A percentile compares a stretch with the other conserved stretches of the same genome.
These are phyloP conservation scores for Temnothorax unifasciatus DNA, from an alignment of 2,888 invertebrate genomes.

Conservation along the genomic window DNA sequence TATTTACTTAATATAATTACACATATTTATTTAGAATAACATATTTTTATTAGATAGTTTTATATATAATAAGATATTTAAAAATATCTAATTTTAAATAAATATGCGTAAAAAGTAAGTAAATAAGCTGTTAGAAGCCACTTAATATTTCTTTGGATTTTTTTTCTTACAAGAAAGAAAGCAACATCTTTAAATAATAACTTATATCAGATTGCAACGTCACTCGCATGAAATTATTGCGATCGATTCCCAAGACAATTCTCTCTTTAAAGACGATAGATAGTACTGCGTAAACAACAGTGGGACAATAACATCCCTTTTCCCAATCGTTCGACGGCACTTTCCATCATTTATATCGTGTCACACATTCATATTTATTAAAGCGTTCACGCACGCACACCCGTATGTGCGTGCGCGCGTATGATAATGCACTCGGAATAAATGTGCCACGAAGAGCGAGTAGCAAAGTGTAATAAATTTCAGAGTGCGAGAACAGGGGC, in stretches of 20 bases:
- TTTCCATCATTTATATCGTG: constrained; percentile 23
- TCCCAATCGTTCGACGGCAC: neutral
- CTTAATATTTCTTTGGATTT: no score
- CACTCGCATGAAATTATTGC: constrained; percentile 15
- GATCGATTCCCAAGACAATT: constrained; percentile 15
- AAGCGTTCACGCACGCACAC: neutral
- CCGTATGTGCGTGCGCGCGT: neutral
- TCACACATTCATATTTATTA: constrained; percentile 28
- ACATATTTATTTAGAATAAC: no score
- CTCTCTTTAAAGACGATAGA: constrained; percentile 18
- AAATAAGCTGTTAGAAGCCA: no score
- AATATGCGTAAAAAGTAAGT: no score
- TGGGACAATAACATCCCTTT: neutral
- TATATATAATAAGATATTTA: no score
- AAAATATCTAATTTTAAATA: no score
- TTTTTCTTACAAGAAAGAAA: no score
- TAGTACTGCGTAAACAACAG: neutral
- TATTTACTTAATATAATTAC: no score
- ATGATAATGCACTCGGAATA: constrained; percentile 37
- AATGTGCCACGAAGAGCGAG: constrained; percentile 39
- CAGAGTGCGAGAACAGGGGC: constrained; percentile 8
- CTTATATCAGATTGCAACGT: neutral
- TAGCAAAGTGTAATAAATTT: constrained; percentile 41
- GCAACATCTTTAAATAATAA: no score
- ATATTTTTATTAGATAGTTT: no score